Base-by-base conservation (phyloP, 2,888 invertebrate species). In the Chelonus formosanus region DNA sequence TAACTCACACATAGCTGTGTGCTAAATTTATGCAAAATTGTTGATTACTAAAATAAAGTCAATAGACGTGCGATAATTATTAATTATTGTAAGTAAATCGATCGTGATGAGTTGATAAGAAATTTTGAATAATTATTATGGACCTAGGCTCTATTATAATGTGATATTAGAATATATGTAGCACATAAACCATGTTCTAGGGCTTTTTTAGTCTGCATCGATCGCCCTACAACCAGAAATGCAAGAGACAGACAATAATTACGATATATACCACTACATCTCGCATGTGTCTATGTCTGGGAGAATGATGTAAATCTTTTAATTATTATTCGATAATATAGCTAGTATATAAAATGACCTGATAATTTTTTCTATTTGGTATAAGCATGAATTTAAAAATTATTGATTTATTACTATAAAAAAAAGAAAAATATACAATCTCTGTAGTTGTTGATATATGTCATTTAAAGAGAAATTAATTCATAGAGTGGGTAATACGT, bases 181-280 rank as follows among this genome's bases (percentile, higher is more conserved):
- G 48, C 36, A 61, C 50, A 36, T 66, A 52, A 61, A 52, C 50
- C 56, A 57, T 20, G 2, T 56, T 34, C 52, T 52, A 61, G 57
- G 66, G 61, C 56, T 57, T 61, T 66, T 62, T 61, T 53, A 53
- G 56, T 52, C 35, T 31, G 52, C 32, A 57, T 66, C 66, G 61
- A 66, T 66, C 61, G 50, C n/a, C 36, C 36, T 66, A 57, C 43
- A 61, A 7, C 47, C 32, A 44, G 8, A 10, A 60, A 55, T 55
- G 50, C 32, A 52, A 66, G 36, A 40, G 36, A 61, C 20, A 52
- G 32, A 6, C 35, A 32, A 8, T n/a, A 48, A 20, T 10, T 8
- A 31, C 3, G 34, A 32, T 8, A 31, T 2, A 50, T 20, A 59
- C 36, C 10, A 20, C 35, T 8, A 10, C 48, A 44, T 32, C 10